Evolutionary conservation across 1,140 invertebrate species (phyloP), one percentile per base, ranked within the genome.

Genomic region (Calephelis virginiensis): DNA sequence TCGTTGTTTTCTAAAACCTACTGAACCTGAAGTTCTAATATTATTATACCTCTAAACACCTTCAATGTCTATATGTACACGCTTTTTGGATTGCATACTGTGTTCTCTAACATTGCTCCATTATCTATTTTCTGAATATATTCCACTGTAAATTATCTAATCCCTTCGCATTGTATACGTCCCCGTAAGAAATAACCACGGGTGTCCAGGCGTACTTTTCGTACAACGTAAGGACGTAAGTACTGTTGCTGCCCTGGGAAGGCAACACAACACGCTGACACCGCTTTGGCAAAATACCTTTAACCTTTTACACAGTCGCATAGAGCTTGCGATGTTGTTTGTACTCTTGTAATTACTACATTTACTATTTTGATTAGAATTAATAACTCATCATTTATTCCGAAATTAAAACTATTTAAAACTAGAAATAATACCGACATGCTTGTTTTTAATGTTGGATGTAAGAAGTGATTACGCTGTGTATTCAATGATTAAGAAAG

Each of bases 1-100:
- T 89, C 63, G 11, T 70, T 69, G 17, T 53, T 14, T 17, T 53
- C 17, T 53, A 14, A 50, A 17, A 11, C 50, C 17, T 53, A 53
- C 50, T 17, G 14, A 53, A 28, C 50, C 50, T 53, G 17, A 53
- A 9, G 50, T 53, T 11, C 17, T 17, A 14, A 53, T 14, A 5
- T 53, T 28, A 53, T 17, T 6, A 53, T 53, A 53, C 10, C 17
- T 17, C 17, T 10, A 53, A 53, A 53, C 50, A 53, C 50, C 6
- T 28, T 53, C 50, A 53, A 53, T 53, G 49, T 50, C 49, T 50
- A 8, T 14, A n/a, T 17, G 50, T 53, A 53, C 50, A 53, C 14
- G 50, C 50, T 53, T 53, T 28, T 17, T 28, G 28, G 17, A 53
- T 28, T 53, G 13, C 50, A 17, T 53, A 53, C 50, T 50, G 14